Base-by-base conservation (phyloP, 92 coral and sea anemone species). In the Paramuricea clavata region DNA sequence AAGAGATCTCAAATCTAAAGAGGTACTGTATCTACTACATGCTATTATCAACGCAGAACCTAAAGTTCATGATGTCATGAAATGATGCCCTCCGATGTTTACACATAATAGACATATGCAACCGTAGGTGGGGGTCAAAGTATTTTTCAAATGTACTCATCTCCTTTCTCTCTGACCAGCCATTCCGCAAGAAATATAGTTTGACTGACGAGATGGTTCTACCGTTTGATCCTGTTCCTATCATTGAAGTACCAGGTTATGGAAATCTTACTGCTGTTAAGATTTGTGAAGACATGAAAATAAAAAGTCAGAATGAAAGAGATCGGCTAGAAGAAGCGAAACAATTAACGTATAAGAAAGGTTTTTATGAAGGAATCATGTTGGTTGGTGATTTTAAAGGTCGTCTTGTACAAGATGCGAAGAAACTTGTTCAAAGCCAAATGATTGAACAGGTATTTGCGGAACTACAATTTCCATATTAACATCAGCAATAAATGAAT, bases 151-250 rank as follows among this genome's bases (percentile, higher is more conserved):
- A 34, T 72, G 52, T 21, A 56, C 2, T 13, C 41, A 19, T 82
- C 0, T 34, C 22, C 31, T 57, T 49, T 5, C 4, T 12, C 42
- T 59, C 36, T 16, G 56, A 54, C 25, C 36, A 97, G 99, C 94
- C 94, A 13, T 93, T 97, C 72, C 94, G 99, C 23, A 87, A 93
- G 88, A 97, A 97, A 89, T 97, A 85, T 82, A 92, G 98, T 31
- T 74, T 97, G 13, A 93, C 95, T 17, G 97, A 97, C 74, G 99
- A 97, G 62, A 97, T 97, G 99, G 99, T 94, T 25, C 95, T 97
- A 43, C 99, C 98, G 0, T 97, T 64, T 52, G 92, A 97, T 49
- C 99, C 99, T 1, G 88, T 97, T 17, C 99, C 99, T 21, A 97
- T 97, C 86, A 97, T 97, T 35, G 91, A 93, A 52, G 98, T 97